These are phyloP conservation scores for Rhynchonycteris naso DNA, from an alignment of 2,797 vertebrate species.

Conservation along the genomic window DNA sequence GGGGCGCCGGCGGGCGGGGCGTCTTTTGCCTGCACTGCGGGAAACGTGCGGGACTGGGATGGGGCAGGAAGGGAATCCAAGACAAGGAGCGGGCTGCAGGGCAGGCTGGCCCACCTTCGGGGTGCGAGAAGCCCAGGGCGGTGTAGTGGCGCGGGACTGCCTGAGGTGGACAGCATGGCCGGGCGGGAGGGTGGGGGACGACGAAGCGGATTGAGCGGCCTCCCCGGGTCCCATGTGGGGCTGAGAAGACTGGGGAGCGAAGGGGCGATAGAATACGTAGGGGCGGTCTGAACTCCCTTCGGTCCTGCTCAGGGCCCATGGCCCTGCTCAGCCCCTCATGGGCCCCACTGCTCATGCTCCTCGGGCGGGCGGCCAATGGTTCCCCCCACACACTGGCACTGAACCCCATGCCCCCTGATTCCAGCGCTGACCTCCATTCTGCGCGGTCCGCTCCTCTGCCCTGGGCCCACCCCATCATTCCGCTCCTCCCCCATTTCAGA, in stretches of 20 bases:
- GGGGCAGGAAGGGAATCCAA: rapidly evolving
- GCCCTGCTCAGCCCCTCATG: neutral
- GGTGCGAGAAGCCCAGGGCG: no score
- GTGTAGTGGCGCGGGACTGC: neutral
- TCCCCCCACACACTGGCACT: neutral
- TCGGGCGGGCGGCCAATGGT: no score
- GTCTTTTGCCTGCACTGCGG: neutral
- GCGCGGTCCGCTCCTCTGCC: neutral
- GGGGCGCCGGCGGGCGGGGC: rapidly evolving
- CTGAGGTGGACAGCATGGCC: neutral
- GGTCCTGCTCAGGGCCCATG: neutral
- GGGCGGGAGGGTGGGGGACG: neutral
- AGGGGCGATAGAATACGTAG: rapidly evolving
- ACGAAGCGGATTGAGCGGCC: no score
- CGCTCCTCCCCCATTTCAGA: no score
- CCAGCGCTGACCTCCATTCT: no score
- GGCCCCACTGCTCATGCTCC: neutral
- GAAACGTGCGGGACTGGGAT: no score
- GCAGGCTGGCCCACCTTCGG: neutral
- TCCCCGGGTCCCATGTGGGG: neutral
- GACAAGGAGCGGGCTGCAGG: neutral
- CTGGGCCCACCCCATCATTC: no score
- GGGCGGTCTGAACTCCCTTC: neutral
- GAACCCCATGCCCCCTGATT: no score
- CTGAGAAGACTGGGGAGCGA: neutral